Evolutionary conservation across 1,140 invertebrate species (phyloP).

Genomic region (Pseudomyrmex cubaensis): DNA sequence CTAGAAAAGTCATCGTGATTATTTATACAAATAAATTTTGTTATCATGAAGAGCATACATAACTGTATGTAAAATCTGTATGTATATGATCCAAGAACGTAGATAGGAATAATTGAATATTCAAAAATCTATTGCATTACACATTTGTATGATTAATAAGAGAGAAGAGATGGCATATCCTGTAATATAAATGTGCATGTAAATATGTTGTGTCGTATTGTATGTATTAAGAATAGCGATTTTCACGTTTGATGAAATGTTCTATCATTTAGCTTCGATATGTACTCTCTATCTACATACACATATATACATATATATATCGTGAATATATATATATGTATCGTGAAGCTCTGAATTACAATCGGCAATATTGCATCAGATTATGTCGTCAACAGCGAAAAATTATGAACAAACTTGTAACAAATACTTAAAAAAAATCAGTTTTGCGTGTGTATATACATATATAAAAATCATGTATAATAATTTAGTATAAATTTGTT

Average conservation of each 20-base stretch:
- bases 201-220: conserved; percentile 32
- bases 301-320: not conserved
- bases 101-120: conserved; percentile 24
- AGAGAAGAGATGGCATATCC: not conserved
- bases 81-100: conserved; percentile 31
- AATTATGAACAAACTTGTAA: not conserved
- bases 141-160: conserved; percentile 47
- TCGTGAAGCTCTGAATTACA: not conserved
- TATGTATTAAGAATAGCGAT: conserved; percentile 27
- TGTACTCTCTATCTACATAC: conserved; percentile 5
- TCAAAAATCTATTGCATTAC: conserved; percentile 20
- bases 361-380: not conserved
- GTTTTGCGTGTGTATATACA: not conserved
- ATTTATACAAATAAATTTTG: conserved; percentile 23
- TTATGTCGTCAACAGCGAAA: not conserved
- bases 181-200: conserved; percentile 47
- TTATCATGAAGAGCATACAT: not conserved
- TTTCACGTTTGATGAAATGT: conserved; percentile 24
- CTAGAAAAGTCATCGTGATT: not conserved
- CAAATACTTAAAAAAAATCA: not conserved
- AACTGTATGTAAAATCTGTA: conserved; percentile 41
- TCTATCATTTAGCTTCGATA: conserved; percentile 23
- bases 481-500: too few species aligned
- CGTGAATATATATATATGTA: not conserved
- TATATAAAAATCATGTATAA: too few species aligned